phyloP scores from a whole-genome alignment of 2,888 invertebrate species.

The Xestia ashworthii region DNA sequence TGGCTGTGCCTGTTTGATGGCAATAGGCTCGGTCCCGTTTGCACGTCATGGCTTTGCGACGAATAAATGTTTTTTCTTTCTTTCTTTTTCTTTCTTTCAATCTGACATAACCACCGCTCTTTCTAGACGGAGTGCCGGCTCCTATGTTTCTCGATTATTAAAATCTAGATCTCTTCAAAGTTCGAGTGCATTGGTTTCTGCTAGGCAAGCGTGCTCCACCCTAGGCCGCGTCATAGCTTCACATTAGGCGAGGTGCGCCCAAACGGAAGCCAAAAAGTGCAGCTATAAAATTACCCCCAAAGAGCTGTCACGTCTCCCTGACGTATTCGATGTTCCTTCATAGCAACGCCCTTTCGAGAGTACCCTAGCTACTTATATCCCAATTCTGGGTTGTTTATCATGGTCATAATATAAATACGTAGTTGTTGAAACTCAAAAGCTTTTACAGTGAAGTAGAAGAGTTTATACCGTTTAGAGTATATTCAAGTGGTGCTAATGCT shows the following conservation, averaged over 20 bases:
- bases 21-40: background rate
- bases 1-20: background rate
- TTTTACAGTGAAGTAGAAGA: constrained; percentile 42
- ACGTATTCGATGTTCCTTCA: background rate
- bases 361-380: background rate
- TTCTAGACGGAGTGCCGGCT: background rate
- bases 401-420: background rate
- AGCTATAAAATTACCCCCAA: background rate
- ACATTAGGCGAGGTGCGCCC: background rate
- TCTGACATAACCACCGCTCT: background rate
- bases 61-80: too few species aligned
- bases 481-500: constrained; percentile 45
- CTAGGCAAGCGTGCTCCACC: background rate
- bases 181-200: background rate
- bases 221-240: background rate
- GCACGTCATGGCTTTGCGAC: too few species aligned
- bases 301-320: background rate
- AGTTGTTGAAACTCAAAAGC: constrained; percentile 42
- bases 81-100: too few species aligned
- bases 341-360: constrained; percentile 25
- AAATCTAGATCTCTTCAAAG: background rate
- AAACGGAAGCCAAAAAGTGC: background rate
- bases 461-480: constrained; percentile 28
- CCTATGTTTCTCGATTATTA: background rate
- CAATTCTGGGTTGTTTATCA: background rate